These are phyloP conservation scores for Cyprinodon tularosa DNA, from an alignment of 2,113 vertebrate species.

Conservation along the genomic window DNA sequence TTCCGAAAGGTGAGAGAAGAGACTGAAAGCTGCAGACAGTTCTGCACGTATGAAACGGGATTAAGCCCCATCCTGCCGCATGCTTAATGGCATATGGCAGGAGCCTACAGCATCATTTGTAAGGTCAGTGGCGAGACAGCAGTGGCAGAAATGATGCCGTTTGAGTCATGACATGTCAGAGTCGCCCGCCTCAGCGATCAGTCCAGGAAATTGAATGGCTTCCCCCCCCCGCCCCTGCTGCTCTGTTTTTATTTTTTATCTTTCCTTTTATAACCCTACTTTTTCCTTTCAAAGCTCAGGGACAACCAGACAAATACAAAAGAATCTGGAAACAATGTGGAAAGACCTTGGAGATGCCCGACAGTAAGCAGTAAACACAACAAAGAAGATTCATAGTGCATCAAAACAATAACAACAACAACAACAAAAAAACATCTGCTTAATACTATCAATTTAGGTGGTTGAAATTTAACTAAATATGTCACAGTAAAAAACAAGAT, in stretches of 20 bases:
- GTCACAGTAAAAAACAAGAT: background rate
- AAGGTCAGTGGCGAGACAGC: conserved; percentile 76
- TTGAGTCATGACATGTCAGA: conserved; percentile 83
- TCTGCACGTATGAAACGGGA: conserved; percentile 13
- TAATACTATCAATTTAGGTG: conserved; percentile 6
- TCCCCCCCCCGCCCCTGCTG: conserved; percentile 15
- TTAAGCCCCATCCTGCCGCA: conserved; percentile 50
- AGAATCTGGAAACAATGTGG: conserved; percentile 69
- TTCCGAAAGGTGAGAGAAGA: conserved; percentile 34
- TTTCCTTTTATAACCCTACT: conserved; percentile 51
- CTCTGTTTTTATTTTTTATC: background rate
- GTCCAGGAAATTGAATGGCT: conserved; percentile 80
- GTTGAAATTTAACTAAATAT: background rate
- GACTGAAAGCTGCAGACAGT: conserved; percentile 19
- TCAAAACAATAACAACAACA: conserved; percentile 37
- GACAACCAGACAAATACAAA: conserved; percentile 73
- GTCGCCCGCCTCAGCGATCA: conserved; percentile 77
- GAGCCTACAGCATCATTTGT: conserved; percentile 81
- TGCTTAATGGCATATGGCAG: conserved; percentile 78
- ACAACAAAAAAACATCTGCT: background rate
- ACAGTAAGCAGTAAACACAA: conserved; percentile 65
- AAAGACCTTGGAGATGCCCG: conserved; percentile 70
- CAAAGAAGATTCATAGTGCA: conserved; percentile 57
- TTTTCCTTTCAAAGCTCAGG: conserved; percentile 60
- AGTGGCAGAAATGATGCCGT: conserved; percentile 80